Conservation (phyloP, 1,140 invertebrate genomes). For the Drosophila bocqueti region DNA sequence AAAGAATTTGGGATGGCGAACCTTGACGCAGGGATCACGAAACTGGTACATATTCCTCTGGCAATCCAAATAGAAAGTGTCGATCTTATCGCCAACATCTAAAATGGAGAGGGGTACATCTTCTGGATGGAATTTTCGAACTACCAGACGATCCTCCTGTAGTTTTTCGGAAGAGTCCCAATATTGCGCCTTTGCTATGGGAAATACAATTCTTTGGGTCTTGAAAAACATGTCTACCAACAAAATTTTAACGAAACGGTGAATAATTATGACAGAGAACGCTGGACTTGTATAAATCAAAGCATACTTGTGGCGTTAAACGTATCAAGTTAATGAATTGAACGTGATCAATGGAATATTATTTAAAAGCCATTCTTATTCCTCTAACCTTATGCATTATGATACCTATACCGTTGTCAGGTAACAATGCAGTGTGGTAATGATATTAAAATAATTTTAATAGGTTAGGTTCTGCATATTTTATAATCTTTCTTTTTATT, state of each 20-base stretch:
- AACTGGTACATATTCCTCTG: conserved; percentile 66
- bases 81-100: conserved; percentile 32
- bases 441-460: too few relatives aligned
- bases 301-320: neutral
- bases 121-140: conserved; percentile 33
- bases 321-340: neutral
- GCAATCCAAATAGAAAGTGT: conserved; percentile 63
- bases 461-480: too few relatives aligned
- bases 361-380: neutral
- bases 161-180: conserved; percentile 49
- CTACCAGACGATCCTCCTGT: conserved; percentile 26
- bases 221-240: conserved; percentile 4
- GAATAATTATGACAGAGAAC: neutral
- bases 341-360: neutral
- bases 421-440: neutral
- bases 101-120: conserved; percentile 31
- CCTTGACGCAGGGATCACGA: conserved; percentile 50
- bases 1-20: conserved; percentile 32
- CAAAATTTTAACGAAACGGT: neutral
- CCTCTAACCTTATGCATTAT: neutral
- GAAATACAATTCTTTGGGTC: conserved; percentile 22
- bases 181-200: conserved; percentile 54
- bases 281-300: neutral
- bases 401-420: too few relatives aligned
- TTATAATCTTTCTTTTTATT: too few relatives aligned